These are phyloP conservation scores for Lepisosteus osseus DNA, from an alignment of 2,113 vertebrate genomes.

Conservation along the genomic window DNA sequence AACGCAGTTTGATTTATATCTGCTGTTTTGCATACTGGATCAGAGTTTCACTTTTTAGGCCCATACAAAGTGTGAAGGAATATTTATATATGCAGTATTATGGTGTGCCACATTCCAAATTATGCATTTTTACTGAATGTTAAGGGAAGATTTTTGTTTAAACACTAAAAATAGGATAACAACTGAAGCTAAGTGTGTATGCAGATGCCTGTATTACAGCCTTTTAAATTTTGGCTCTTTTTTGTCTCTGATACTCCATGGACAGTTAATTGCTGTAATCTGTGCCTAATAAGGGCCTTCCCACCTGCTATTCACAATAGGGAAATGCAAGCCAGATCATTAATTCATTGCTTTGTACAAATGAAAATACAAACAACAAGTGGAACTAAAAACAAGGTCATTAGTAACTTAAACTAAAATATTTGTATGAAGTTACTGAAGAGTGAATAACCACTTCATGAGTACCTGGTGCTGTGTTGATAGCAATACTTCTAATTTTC, in stretches of 20 bases:
- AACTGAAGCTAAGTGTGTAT: background rate
- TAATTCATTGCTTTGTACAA: background rate
- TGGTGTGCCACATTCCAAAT: too few species aligned
- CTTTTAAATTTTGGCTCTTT: background rate
- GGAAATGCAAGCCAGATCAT: background rate
- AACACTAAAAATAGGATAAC: constrained; percentile 8
- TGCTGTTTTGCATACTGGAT: background rate
- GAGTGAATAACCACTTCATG: background rate
- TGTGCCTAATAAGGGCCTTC: background rate
- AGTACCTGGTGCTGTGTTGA: constrained; percentile 70
- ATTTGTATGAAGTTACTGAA: background rate
- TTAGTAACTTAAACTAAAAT: background rate
- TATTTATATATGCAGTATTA: background rate
- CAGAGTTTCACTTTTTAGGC: background rate
- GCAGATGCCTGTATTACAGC: background rate
- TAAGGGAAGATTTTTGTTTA: background rate
- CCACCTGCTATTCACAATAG: background rate
- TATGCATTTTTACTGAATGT: background rate
- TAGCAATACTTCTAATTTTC: constrained; percentile 70
- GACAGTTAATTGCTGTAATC: too few species aligned
- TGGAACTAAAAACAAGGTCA: background rate
- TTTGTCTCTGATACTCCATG: background rate
- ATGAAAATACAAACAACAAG: background rate
- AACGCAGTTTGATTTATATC: too few species aligned
- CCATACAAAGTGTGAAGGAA: background rate